A percentile compares a stretch with the other conserved stretches of the same genome.
phyloP scores from a whole-genome alignment of 2,797 vertebrate genomes.

The Falco columbarius region DNA sequence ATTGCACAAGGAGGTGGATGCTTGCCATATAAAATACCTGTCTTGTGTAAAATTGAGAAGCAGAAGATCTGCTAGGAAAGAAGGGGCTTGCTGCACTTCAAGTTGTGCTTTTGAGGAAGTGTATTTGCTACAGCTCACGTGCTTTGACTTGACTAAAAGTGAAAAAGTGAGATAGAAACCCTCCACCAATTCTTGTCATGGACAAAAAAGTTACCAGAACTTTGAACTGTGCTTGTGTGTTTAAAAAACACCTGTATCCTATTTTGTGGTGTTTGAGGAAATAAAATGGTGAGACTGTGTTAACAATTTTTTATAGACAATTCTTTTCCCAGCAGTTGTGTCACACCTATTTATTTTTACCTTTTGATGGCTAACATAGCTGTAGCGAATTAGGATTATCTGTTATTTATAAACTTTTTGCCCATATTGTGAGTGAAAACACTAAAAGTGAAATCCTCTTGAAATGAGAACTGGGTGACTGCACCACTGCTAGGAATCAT shows the following conservation, averaged over 20 bases:
- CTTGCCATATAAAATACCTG: not conserved
- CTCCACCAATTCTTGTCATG: not conserved
- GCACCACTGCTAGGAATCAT: fast-evolving
- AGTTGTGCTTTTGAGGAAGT: not conserved
- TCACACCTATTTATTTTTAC: not conserved
- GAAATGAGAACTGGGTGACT: not conserved
- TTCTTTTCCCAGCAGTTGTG: not conserved
- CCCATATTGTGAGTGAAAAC: not conserved
- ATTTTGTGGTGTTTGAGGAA: not conserved
- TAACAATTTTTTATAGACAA: not conserved
- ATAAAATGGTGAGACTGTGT: not conserved
- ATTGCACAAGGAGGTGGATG: not conserved
- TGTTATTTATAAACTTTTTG: not conserved
- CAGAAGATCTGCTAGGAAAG: not conserved
- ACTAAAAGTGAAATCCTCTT: not conserved
- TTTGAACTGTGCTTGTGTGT: not conserved
- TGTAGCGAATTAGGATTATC: not conserved
- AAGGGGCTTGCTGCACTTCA: not conserved
- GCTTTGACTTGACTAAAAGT: not conserved
- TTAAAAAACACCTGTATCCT: not conserved
- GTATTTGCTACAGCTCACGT: fast-evolving
- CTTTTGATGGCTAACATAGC: not conserved
- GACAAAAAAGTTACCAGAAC: not conserved
- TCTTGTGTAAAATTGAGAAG: not conserved
- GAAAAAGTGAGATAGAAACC: not conserved